Evolutionary conservation across 1,140 invertebrate genomes (phyloP).

Genomic region (Diplogasteroides magnus): DNA sequence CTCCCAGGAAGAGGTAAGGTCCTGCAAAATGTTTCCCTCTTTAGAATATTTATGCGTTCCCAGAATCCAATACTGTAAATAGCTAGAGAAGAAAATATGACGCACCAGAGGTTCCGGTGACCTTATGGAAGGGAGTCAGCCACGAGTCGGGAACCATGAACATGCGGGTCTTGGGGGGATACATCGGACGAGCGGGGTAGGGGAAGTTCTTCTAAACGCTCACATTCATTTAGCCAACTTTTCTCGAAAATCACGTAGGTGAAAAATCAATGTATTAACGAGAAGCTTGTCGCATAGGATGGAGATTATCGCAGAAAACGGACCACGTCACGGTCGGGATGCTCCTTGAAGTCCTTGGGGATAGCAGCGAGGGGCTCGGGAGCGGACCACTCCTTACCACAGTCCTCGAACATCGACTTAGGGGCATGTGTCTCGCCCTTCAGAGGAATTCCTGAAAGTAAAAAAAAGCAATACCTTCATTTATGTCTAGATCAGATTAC

Average conservation of each 20-base stretch:
- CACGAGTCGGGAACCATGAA: constrained; percentile 51
- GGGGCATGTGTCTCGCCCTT: constrained; percentile 44
- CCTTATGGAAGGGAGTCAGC: constrained; percentile 50
- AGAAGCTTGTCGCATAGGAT: background rate
- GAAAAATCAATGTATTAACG: background rate
- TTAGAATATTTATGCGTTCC: background rate
- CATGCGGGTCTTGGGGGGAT: constrained; percentile 51
- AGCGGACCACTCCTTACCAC: constrained; percentile 46
- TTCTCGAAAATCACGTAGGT: constrained; percentile 5
- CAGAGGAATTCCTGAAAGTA: constrained; percentile 45
- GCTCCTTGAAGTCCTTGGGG: constrained; percentile 51
- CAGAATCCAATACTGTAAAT: constrained; percentile 8
- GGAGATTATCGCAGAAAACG: constrained; percentile 23
- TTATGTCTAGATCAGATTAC: background rate
- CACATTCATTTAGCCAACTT: background rate
- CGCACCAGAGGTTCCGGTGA: constrained; percentile 50
- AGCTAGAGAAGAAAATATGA: constrained; percentile 6
- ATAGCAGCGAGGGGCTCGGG: constrained; percentile 44
- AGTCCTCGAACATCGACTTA: constrained; percentile 50
- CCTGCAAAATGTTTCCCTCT: constrained; percentile 38
- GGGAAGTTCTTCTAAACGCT: constrained; percentile 44
- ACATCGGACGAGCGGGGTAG: constrained; percentile 45
- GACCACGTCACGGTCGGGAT: constrained; percentile 51
- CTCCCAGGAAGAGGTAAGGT: constrained; percentile 50
- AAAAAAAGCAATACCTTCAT: background rate